Conservation (phyloP, 2,113 vertebrate genomes). For the Hyperoodon ampullatus region DNA sequence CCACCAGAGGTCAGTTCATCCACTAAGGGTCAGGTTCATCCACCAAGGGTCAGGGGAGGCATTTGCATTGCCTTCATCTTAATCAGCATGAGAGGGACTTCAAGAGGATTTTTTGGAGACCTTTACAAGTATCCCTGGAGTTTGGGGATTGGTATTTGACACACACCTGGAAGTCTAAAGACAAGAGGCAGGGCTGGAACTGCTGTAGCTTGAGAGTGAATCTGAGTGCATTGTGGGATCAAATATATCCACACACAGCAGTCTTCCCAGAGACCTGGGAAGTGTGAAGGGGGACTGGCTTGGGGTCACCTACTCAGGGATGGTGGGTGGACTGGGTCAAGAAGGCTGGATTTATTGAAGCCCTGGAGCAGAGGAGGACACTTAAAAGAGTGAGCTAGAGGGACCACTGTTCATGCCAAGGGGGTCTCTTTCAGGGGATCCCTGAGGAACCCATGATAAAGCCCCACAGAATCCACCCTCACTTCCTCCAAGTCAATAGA, state of each 20-base stretch:
- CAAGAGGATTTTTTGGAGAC: background rate
- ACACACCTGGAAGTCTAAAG: background rate
- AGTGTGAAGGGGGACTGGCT: background rate
- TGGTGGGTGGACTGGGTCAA: background rate
- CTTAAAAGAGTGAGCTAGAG: background rate
- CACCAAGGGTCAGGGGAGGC: background rate
- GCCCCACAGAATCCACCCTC: background rate
- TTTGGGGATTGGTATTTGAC: background rate
- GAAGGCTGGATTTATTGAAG: background rate
- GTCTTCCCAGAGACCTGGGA: background rate
- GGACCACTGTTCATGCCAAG: background rate
- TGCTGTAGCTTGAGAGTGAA: background rate
- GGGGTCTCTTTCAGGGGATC: background rate
- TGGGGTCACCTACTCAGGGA: background rate
- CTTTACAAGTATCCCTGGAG: background rate
- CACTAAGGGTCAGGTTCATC: too few species aligned
- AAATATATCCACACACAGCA: background rate
- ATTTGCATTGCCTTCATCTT: background rate
- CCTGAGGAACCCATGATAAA: background rate
- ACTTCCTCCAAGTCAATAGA: background rate
- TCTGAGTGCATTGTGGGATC: background rate
- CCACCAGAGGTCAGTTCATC: background rate
- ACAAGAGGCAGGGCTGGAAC: background rate
- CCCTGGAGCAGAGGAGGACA: background rate
- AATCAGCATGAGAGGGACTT: background rate